phyloP scores from a whole-genome alignment of 2,888 invertebrate species.

The Nasonovia ribisnigri region DNA sequence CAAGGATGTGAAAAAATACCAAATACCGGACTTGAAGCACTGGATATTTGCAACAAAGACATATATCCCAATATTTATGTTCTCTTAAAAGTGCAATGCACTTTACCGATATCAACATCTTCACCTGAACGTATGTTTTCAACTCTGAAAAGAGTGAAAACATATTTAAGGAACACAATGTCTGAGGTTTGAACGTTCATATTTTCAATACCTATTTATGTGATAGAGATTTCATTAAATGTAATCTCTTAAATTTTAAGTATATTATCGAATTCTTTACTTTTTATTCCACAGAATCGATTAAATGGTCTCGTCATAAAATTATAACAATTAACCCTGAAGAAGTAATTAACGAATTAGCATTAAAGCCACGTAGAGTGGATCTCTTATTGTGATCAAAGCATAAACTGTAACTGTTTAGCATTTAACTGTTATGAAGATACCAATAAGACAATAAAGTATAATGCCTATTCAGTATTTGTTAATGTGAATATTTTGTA shows the following conservation, averaged over 20 bases:
- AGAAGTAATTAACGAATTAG: background rate
- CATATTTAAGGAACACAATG: background rate
- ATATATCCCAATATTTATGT: background rate
- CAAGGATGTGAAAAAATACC: background rate
- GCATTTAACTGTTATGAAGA: background rate
- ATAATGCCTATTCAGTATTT: background rate
- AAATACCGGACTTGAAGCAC: background rate
- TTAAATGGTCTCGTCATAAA: background rate
- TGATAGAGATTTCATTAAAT: slow-evolving; percentile 1
- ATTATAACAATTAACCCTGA: background rate
- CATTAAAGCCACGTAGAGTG: background rate
- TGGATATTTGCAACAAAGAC: background rate
- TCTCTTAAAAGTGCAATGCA: background rate
- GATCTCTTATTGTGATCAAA: background rate
- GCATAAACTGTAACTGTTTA: too few species aligned
- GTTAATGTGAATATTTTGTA: too few species aligned
- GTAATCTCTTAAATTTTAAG: too few species aligned
- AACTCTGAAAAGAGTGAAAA: background rate
- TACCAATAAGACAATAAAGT: background rate
- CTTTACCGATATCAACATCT: background rate
- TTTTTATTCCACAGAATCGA: background rate
- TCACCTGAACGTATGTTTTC: background rate
- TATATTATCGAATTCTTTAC: background rate
- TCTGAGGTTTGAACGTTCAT: background rate
- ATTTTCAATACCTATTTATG: background rate